Base-by-base conservation (phyloP, 1,140 invertebrate species). In the Lasioglossum albipes region DNA sequence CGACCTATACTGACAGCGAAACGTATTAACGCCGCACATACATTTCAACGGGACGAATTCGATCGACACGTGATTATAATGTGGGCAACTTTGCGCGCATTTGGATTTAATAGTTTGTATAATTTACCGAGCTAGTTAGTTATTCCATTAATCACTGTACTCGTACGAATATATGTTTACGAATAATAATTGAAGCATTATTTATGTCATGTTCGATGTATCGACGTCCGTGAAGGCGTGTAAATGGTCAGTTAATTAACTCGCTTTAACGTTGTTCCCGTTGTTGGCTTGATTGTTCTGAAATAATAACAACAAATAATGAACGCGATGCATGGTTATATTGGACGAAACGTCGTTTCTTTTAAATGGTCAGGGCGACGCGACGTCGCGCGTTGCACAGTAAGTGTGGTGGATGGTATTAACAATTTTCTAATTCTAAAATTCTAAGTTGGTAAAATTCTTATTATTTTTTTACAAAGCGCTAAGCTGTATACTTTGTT, bases 31-130 rank as follows among this genome's bases (percentile, higher is more conserved):
- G 79, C 57, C 52, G 49, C 69, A 31, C 74, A 75, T 83, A 83
- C 80, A 87, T 87, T 68, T 83, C 49, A 77, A 61, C 77, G 18
- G 54, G 64, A 59, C 20, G 65, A 59, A 57, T 81, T 83, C 85
- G 83, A 85, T 78, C 61, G 77, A 52, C 70, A 41, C 71, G 59
- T 81, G 59, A 87, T 87, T 87, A 87, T 87, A 86, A 86, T 81
- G 81, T 87, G 84, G 81, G 72, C 69, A 86, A 86, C 59, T 86
- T 86, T 86, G 79, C 68, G 79, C 72, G 81, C 84, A 76, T 79
- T 85, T 69, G 81, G 66, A 87, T 87, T 86, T 87, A 87, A 87
- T 87, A 87, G 85, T 87, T 87, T 86, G 85, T 84, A 87, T 87
- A 86, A 87, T 87, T 87, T 81, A 86, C 73, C 81, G 20, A 68